Percentiles rank a stretch among this genome's conserved stretches.
These are phyloP conservation scores for Parochlus steinenii DNA, from an alignment of 2,888 invertebrate species.

Conservation along the genomic window DNA sequence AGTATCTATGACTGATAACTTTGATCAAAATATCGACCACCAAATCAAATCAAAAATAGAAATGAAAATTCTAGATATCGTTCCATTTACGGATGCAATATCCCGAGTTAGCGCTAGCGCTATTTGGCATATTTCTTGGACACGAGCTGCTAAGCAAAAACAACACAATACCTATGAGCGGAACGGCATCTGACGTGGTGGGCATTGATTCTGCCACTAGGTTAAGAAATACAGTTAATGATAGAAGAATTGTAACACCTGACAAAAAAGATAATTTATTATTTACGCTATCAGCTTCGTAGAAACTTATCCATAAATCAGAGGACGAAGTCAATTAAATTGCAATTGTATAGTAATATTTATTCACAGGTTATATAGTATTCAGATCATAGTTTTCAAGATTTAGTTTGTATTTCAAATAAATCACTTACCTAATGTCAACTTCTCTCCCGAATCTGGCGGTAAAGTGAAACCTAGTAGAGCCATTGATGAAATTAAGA, in stretches of 20 bases:
- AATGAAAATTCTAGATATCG: too few species aligned
- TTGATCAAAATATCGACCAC: too few species aligned
- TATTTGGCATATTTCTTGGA: too few species aligned
- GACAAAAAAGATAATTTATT: conserved; percentile 3
- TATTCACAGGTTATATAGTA: not conserved
- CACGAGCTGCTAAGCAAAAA: too few species aligned
- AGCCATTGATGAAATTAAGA: conserved; percentile 97
- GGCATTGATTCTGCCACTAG: conserved; percentile 96
- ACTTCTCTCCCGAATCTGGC: conserved; percentile 51
- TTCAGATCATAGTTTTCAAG: not conserved
- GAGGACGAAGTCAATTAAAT: not conserved
- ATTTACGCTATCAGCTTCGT: conserved; percentile 2
- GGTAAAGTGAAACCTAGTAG: conserved; percentile 95
- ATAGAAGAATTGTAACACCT: conserved; percentile 55
- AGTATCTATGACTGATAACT: too few species aligned
- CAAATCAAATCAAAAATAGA: too few species aligned
- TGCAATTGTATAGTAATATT: too few species aligned
- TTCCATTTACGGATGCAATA: too few species aligned
- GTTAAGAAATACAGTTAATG: conserved; percentile 95
- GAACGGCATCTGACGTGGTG: conserved; percentile 67
- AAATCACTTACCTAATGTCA: conserved; percentile 29
- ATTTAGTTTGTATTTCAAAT: not conserved
- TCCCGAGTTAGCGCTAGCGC: too few species aligned
- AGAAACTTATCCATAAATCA: too few species aligned
- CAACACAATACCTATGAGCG: conserved; percentile 56